Conservation (phyloP, 2,888 invertebrate genomes). For the Bombylius discolor region DNA sequence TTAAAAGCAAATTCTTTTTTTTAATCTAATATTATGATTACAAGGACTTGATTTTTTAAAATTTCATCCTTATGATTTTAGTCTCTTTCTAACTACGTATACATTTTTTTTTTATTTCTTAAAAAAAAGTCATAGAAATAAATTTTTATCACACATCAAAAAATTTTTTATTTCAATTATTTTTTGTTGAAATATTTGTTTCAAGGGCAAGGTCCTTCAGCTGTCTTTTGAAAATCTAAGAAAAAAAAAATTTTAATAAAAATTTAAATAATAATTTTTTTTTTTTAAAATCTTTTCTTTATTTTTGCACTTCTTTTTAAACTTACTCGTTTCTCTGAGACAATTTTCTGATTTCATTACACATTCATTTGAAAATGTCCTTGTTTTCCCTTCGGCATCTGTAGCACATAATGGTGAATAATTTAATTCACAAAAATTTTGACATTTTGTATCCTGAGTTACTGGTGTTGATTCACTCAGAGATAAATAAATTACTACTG, state of each 20-base stretch:
- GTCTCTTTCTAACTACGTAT: no score
- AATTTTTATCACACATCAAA: no score
- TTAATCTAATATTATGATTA: no score
- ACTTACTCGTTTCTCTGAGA: slow-evolving; percentile 26
- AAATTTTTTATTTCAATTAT: no score
- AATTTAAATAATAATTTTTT: not conserved
- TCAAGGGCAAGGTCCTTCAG: slow-evolving; percentile 32
- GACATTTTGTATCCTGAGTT: slow-evolving; percentile 28
- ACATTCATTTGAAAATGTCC: slow-evolving; percentile 32
- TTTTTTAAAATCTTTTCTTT: not conserved
- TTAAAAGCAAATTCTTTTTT: no score
- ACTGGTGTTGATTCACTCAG: slow-evolving; percentile 22
- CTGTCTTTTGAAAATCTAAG: slow-evolving; percentile 33
- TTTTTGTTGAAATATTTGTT: not conserved
- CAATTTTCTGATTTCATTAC: slow-evolving; percentile 35
- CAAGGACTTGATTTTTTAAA: no score
- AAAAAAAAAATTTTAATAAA: slow-evolving; percentile 4
- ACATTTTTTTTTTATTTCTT: no score
- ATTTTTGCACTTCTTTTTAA: not conserved
- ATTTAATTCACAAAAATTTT: slow-evolving; percentile 15
- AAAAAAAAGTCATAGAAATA: no score
- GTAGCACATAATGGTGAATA: slow-evolving; percentile 27
- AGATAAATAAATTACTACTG: slow-evolving; percentile 7
- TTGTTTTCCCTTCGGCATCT: slow-evolving; percentile 33
- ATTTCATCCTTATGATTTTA: no score